Base-by-base conservation (phyloP, 2,888 invertebrate species). In the Pachliopta kotzebuea region DNA sequence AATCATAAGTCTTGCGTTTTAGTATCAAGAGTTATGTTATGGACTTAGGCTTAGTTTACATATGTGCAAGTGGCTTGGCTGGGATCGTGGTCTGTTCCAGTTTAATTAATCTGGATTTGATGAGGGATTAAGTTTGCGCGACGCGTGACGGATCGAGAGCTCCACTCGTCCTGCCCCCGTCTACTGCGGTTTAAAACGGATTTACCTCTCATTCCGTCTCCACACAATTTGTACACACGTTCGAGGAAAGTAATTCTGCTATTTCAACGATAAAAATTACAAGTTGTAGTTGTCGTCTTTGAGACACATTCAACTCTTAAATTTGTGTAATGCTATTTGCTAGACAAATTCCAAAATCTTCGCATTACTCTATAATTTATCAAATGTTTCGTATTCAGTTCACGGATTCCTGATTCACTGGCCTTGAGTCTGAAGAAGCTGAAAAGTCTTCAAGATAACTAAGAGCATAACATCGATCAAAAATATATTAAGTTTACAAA, bases 91-190 rank as follows among this genome's bases (percentile, higher is more conserved):
- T 75, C 67, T 70, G 69, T 67, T 71, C 70, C 67, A 70, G 75
- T 75, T 74, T 74, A 75, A 90, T 90, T 90, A 89, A 88, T 90
- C 88, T 88, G 88, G 88, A 87, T 90, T 88, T 90, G 89, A 90
- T 88, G 88, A 86, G 85, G 86, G 88, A 86, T 88, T 89, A 88
- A 83, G 89, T 84, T 84, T 71, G 81, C 77, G 84, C 84, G 84
- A 81, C 85, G 86, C 86, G 88, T 89, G 88, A 89, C 86, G 88
- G 88, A 88, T 89, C 83, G 88, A 79, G 85, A 82, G 85, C 83
- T 84, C 83, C 74, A 74, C 78, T 76, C 79, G 77, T 74, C 76
- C 76, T 68, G 68, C 66, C 66, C 73, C 76, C 81, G 79, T 84
- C 84, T 84, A 76, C 79, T 83, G 84, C 75, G 86, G 88, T 85